Base-by-base conservation (phyloP, 2,797 vertebrate genomes). In the Coracias cyanogaster region DNA sequence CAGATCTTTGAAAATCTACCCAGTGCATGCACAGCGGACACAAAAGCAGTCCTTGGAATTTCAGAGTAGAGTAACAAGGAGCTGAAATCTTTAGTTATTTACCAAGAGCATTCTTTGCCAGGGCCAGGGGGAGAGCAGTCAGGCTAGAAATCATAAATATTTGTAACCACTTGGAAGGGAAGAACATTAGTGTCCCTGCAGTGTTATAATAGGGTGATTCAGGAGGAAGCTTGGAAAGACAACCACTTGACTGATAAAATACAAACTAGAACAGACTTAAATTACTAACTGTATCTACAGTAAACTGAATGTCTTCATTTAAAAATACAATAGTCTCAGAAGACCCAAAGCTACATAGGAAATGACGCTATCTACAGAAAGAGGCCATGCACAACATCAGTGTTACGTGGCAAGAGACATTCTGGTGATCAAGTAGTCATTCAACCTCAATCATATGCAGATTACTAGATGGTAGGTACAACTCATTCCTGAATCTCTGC, bases 381-480 rank as follows among this genome's bases (percentile, higher is more conserved):
- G 28, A 91, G 65, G 76, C 94, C 94, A 97, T 97, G 82, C 84
- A 97, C 49, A 96, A 48, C 74, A 95, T 95, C 91, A 96, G 93
- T 19, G 17, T 95, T 89, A 95, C 70, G 96, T 6, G 83, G 94
- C 78, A 97, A 93, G 18, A 82, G 43, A 95, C 89, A 96, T 87
- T 91, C 79, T 29, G 43, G 85, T 81, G 90, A 94, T 95, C 94
- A 93, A 82, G 81, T 57, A 61, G 80, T 89, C 90, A 84, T 93
- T 96, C 90, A 79, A 90, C 46, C 94, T 97, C 85, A 95, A 80
- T 96, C 97, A 97, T 97, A 97, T 97, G 95, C 95, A 97, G 93
- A 97, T 97, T 97, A 97, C 96, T 97, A 93, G 94, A 97, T 82
- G 98, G 95, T 96, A 98, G 95, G 88, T 94, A 97, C 84, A 93